Percentiles rank a stretch among this genome's conserved stretches.
Conservation (phyloP, 1,140 invertebrate genomes). For the Drosophila arizonae region DNA sequence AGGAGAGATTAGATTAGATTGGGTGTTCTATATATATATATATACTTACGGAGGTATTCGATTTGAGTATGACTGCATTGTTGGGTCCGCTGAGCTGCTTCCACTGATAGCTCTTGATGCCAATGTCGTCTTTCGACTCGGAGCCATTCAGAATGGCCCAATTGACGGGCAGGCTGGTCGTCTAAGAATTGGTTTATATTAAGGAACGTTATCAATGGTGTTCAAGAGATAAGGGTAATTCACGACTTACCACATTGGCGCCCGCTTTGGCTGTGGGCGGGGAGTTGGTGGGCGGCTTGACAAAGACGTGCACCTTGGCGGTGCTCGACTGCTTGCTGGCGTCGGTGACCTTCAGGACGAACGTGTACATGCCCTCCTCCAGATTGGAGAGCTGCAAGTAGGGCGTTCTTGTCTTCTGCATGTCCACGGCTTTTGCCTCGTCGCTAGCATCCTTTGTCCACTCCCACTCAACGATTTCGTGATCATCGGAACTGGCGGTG, state of each 20-base stretch:
- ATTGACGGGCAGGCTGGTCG: conserved; percentile 91
- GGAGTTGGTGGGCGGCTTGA: conserved; percentile 93
- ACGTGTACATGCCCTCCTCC: conserved; percentile 96
- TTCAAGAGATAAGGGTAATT: not conserved
- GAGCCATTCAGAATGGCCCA: conserved; percentile 91
- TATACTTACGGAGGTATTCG: conserved; percentile 82
- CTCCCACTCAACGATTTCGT: conserved; percentile 95
- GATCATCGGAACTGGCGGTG: conserved; percentile 95
- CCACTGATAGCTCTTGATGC: conserved; percentile 93
- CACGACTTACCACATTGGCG: conserved; percentile 78
- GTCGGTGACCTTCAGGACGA: conserved; percentile 96
- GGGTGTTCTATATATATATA: conserved; percentile 33
- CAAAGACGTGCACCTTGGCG: conserved; percentile 95
- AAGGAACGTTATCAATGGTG: not conserved
- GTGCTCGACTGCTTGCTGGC: conserved; percentile 92
- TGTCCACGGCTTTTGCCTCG: conserved; percentile 93
- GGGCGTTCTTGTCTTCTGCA: conserved; percentile 96
- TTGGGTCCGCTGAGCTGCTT: conserved; percentile 88
- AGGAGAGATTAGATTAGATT: conserved; percentile 13
- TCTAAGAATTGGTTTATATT: conserved; percentile 83
- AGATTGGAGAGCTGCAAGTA: conserved; percentile 91
- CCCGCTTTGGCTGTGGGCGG: conserved; percentile 89
- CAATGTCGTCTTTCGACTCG: conserved; percentile 92
- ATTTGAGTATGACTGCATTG: conserved; percentile 83
- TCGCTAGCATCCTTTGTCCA: conserved; percentile 96